Conservation (phyloP, 2,888 invertebrate species). For the Nudaria mundana region DNA sequence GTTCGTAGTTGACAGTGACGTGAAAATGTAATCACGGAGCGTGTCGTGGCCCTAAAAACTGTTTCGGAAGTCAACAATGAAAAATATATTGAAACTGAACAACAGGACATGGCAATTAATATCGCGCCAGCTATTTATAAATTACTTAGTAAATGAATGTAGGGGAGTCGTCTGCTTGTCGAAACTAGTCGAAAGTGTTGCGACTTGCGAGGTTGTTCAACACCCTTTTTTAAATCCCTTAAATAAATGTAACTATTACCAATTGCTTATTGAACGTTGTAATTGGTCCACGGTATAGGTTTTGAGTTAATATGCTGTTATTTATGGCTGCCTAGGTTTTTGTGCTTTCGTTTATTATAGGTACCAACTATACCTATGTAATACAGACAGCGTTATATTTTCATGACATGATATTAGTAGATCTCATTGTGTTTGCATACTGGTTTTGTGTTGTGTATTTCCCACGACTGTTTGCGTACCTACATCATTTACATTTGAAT, state of each 20-base stretch:
- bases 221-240: too few species aligned
- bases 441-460: conserved; percentile 1
- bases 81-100: conserved; percentile 51
- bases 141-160: conserved; percentile 17
- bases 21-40: conserved; percentile 74
- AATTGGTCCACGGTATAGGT: too few species aligned
- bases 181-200: conserved; percentile 1
- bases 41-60: conserved; percentile 24
- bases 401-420: too few species aligned
- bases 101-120: conserved; percentile 45
- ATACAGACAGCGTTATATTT: too few species aligned
- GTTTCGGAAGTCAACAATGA: conserved; percentile 53
- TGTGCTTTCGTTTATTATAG: too few species aligned
- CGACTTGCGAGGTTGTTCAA: not conserved
- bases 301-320: too few species aligned
- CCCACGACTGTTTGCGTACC: conserved; percentile 6
- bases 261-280: too few species aligned
- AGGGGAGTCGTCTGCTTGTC: conserved; percentile 4
- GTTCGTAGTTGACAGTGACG: conserved; percentile 70
- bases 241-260: too few species aligned
- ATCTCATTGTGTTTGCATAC: not conserved
- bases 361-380: too few species aligned
- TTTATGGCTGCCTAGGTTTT: too few species aligned
- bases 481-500: not conserved
- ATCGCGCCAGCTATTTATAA: conserved; percentile 29